These are phyloP conservation scores for Heteromormyrus szaboi DNA, from an alignment of 2,797 vertebrate species.

Conservation along the genomic window DNA sequence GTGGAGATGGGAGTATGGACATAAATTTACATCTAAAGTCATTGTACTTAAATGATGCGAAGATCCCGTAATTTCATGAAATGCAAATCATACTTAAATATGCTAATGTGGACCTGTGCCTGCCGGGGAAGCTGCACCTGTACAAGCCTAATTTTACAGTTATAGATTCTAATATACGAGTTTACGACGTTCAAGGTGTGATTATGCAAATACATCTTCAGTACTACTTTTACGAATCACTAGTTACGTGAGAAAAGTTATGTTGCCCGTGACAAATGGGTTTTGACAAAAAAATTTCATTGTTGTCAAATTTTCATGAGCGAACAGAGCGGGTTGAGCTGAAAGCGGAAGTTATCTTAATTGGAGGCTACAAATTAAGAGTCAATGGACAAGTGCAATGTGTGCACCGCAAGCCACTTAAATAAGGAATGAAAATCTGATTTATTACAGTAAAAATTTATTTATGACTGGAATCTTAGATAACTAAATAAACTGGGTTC, in stretches of 20 bases:
- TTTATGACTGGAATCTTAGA: background rate
- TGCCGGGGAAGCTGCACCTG: background rate
- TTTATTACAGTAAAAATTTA: background rate
- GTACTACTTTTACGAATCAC: background rate
- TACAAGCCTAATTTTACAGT: background rate
- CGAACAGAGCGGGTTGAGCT: background rate
- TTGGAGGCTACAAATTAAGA: background rate
- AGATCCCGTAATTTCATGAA: background rate
- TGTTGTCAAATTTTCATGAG: background rate
- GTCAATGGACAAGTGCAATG: background rate
- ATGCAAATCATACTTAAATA: background rate
- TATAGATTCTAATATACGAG: background rate
- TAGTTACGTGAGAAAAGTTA: background rate
- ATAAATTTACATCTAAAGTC: background rate
- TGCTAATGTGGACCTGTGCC: background rate
- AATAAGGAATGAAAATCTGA: background rate
- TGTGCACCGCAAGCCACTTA: background rate
- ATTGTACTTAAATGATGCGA: background rate
- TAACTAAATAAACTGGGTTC: background rate
- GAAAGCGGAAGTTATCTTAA: background rate
- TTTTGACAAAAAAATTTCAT: background rate
- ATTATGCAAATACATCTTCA: background rate
- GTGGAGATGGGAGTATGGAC: background rate
- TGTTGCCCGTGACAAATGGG: background rate
- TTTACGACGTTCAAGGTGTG: background rate